These are phyloP conservation scores for Phortica okadai DNA, from an alignment of 2,888 invertebrate genomes.

Conservation along the genomic window DNA sequence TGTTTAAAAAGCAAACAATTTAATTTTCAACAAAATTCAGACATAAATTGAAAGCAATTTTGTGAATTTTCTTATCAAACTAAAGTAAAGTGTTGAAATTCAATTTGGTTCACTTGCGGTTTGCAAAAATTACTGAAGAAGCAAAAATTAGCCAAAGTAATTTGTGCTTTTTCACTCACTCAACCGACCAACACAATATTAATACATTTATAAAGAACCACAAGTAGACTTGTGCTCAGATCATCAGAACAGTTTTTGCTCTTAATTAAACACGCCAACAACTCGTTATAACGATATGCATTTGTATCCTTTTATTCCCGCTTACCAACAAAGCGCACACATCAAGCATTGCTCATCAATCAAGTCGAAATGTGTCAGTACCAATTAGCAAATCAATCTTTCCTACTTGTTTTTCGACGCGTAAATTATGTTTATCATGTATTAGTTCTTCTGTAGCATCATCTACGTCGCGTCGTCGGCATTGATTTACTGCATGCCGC, in stretches of 20 bases:
- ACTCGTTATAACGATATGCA: neutral
- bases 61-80: no score
- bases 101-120: neutral
- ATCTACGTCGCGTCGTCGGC: neutral
- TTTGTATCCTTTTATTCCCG: neutral
- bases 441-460: neutral
- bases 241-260: slow-evolving; percentile 11
- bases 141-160: neutral
- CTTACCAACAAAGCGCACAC: neutral
- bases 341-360: slow-evolving; percentile 19
- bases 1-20: no score
- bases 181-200: neutral
- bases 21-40: no score
- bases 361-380: slow-evolving; percentile 27
- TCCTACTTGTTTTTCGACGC: slow-evolving; percentile 24
- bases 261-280: slow-evolving; percentile 20
- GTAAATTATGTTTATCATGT: slow-evolving; percentile 33
- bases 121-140: neutral
- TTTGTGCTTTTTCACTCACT: slow-evolving; percentile 41
- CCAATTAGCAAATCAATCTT: slow-evolving; percentile 31
- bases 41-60: no score
- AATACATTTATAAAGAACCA: neutral
- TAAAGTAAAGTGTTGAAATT: neutral
- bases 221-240: neutral
- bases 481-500: slow-evolving; percentile 21